Base-by-base conservation (phyloP, 37 sponge, comb jelly and placozoan species). In the Cliona cf. orientalis region DNA sequence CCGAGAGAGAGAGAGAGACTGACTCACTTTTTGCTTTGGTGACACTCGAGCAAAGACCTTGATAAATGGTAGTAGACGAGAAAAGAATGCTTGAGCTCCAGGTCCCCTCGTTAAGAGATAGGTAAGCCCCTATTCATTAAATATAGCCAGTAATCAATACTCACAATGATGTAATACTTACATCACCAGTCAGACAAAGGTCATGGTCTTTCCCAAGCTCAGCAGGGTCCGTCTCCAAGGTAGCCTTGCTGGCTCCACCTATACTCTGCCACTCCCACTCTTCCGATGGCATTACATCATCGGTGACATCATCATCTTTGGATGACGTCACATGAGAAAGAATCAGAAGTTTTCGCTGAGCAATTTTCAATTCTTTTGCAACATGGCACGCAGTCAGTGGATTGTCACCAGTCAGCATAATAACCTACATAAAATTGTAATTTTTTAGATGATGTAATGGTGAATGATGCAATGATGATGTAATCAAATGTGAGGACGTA, bases 351-450 rank as follows among this genome's bases (percentile, higher is more conserved):
- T 83, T 66, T 43, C 75, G 85, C 40, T 65, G 74, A 5, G 88
- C 40, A 12, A 98, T 98, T 36, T 84, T 82, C 19, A 98, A 87
- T 58, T 98, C 91, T 53, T 92, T 88, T 29, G 99, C 95, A 14
- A 98, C 95, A 76, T 98, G 92, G 58, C 99, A 98, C 22, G 99
- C 99, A 11, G 99, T 98, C 69, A 96, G 78, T 9, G 99, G 97
- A 65, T 88, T 98, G 66, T 98, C 99, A 2, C 99, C 99, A 33
- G 99, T 98, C 26, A 98, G 89, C 95, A 98, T 98, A 21, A 81
- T 84, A n/a, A 92, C 93, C 96, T 95, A 60, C 19, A 53, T 19
- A 53, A 53, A 12, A 53, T 21, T 19, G 19, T 12, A 53, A n/a
- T n/a, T n/a, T n/a, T n/a, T n/a, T n/a, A n/a, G n/a, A n/a, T n/a